phyloP scores from a whole-genome alignment of 1,140 invertebrate genomes.

The Periplaneta americana region DNA sequence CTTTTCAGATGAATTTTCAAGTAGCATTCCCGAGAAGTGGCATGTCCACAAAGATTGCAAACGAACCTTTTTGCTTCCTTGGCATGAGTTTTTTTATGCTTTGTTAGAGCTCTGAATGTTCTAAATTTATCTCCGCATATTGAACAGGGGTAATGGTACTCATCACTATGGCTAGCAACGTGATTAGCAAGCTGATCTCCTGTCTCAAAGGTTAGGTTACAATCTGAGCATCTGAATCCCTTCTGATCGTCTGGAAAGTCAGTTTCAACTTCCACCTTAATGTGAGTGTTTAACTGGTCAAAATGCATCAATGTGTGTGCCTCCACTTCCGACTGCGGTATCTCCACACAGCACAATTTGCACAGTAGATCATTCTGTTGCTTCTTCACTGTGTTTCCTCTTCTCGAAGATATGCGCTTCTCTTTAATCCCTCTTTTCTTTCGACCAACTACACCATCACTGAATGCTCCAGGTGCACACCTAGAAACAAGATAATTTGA shows the following conservation, averaged over 20 bases:
- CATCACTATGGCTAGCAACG: slow-evolving; percentile 56
- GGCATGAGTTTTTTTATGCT: background rate
- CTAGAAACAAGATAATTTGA: too few relatives aligned
- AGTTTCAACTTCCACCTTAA: background rate
- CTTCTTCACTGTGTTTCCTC: background rate
- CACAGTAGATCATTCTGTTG: too few relatives aligned
- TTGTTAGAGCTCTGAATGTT: background rate
- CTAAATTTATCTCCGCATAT: slow-evolving; percentile 26
- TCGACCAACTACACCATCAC: background rate
- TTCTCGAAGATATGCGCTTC: background rate
- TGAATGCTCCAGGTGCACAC: too few relatives aligned
- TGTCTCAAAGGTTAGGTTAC: slow-evolving; percentile 11
- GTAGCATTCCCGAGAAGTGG: slow-evolving; percentile 27
- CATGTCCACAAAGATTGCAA: slow-evolving; percentile 33
- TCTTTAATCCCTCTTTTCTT: background rate
- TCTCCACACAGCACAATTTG: too few relatives aligned
- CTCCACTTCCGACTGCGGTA: too few relatives aligned
- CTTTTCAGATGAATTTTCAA: slow-evolving; percentile 31
- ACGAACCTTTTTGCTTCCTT: background rate
- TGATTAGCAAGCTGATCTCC: slow-evolving; percentile 49
- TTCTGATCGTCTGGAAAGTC: background rate
- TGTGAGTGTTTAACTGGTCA: background rate
- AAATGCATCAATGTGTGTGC: background rate
- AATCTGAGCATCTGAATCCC: background rate
- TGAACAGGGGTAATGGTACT: slow-evolving; percentile 38